Percentiles rank a stretch among this genome's conserved stretches.
phyloP scores from a whole-genome alignment of 2,888 invertebrate genomes.

The Chrysomela aeneicollis region DNA sequence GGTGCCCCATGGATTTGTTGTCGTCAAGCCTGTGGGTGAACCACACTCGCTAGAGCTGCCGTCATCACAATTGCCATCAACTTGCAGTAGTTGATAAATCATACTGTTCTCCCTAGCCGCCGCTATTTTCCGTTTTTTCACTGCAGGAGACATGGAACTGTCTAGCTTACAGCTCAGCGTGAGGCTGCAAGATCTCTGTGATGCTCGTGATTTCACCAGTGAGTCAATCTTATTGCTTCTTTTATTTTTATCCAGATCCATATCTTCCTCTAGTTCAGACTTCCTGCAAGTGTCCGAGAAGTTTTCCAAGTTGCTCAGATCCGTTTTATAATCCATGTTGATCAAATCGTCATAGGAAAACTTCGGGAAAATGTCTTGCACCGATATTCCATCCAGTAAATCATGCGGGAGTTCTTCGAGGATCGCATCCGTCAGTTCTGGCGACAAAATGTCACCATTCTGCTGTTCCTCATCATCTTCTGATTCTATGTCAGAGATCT shows the following conservation, averaged over 20 bases:
- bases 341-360: slow-evolving; percentile 73
- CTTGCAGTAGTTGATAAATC: slow-evolving; percentile 64
- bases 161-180: slow-evolving; percentile 77
- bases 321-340: slow-evolving; percentile 65
- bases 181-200: slow-evolving; percentile 73
- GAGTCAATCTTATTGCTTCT: slow-evolving; percentile 64
- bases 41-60: slow-evolving; percentile 64
- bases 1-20: slow-evolving; percentile 49
- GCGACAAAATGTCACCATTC: slow-evolving; percentile 81
- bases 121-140: slow-evolving; percentile 72
- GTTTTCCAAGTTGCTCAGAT: slow-evolving; percentile 50
- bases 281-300: slow-evolving; percentile 56
- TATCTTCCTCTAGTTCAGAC: slow-evolving; percentile 63
- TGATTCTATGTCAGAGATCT: slow-evolving; percentile 66
- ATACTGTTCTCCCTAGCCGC: slow-evolving; percentile 55
- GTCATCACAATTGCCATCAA: slow-evolving; percentile 66
- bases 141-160: slow-evolving; percentile 67
- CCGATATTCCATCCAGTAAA: slow-evolving; percentile 82
- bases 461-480: slow-evolving; percentile 78
- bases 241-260: slow-evolving; percentile 62
- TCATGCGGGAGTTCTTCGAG: slow-evolving; percentile 86
- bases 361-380: slow-evolving; percentile 84
- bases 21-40: slow-evolving; percentile 47
- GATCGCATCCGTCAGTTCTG: slow-evolving; percentile 86
- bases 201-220: slow-evolving; percentile 55